Percentiles rank a stretch among this genome's conserved stretches.
Conservation (phyloP, 2,888 invertebrate species). For the Crocallis elinguaria region DNA sequence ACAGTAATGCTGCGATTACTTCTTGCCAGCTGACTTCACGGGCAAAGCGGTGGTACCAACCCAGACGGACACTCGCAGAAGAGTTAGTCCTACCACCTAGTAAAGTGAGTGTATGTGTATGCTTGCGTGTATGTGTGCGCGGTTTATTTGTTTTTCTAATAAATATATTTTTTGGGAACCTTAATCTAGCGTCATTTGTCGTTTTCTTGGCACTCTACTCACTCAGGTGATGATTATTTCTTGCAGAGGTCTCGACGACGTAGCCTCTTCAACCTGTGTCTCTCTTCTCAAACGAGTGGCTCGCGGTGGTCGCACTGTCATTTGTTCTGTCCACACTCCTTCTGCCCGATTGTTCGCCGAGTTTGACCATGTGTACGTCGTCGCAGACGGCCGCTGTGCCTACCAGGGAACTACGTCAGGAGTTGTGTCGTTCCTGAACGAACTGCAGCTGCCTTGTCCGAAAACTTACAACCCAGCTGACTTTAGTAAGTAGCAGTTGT, state of each 20-base stretch:
- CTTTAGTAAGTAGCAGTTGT: conserved; percentile 89
- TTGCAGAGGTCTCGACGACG: conserved; percentile 94
- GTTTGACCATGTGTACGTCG: conserved; percentile 96
- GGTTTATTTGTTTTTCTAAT: too few relatives aligned
- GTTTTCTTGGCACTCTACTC: too few relatives aligned
- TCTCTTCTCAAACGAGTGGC: conserved; percentile 93
- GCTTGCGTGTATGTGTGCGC: too few relatives aligned
- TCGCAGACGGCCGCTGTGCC: conserved; percentile 95
- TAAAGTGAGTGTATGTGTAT: too few relatives aligned
- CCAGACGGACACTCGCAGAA: too few relatives aligned
- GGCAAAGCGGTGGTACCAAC: too few relatives aligned
- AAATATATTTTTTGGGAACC: too few relatives aligned
- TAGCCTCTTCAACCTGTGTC: conserved; percentile 95
- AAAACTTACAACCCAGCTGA: conserved; percentile 98
- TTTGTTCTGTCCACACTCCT: conserved; percentile 98
- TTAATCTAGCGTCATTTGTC: too few relatives aligned
- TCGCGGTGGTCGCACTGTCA: conserved; percentile 93
- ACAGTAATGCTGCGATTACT: too few relatives aligned
- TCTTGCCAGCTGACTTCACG: too few relatives aligned
- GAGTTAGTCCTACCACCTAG: too few relatives aligned
- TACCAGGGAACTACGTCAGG: conserved; percentile 93
- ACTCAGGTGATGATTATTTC: too few relatives aligned
- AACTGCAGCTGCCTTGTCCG: conserved; percentile 93
- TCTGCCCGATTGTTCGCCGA: conserved; percentile 95
- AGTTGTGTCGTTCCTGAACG: conserved; percentile 92